Conservation (phyloP, 1,140 invertebrate genomes). For the Aradophagus sp. region DNA sequence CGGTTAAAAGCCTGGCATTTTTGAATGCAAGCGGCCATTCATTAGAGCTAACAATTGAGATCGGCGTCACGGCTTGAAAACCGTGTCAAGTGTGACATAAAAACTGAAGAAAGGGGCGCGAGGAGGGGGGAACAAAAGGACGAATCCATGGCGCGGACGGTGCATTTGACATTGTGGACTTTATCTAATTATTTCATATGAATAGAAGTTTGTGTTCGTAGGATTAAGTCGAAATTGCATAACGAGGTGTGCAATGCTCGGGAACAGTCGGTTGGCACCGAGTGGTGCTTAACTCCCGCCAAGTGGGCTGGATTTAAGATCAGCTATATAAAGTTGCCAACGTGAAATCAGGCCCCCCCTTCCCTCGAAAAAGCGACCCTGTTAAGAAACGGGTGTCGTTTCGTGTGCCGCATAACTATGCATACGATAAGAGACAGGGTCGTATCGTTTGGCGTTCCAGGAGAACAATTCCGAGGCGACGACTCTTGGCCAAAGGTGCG, state of each 20-base stretch:
- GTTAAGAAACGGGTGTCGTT: conserved; percentile 46
- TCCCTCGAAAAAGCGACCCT: conserved; percentile 25
- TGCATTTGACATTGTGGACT: conserved; percentile 14
- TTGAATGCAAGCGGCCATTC: conserved; percentile 12
- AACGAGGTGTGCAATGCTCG: conserved; percentile 28
- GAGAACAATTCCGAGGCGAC: conserved; percentile 23
- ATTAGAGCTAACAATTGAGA: conserved; percentile 30
- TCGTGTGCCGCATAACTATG: conserved; percentile 27
- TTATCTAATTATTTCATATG: conserved; percentile 45
- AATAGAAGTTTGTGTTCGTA: conserved; percentile 33
- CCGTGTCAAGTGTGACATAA: conserved; percentile 16
- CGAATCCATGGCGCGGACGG: conserved; percentile 1
- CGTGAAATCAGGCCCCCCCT: conserved; percentile 22
- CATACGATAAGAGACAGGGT: conserved; percentile 43
- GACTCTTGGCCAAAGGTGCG: conserved; percentile 30
- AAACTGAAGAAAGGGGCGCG: conserved; percentile 1
- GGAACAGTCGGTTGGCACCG: conserved; percentile 34
- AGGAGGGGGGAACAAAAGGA: too few species aligned
- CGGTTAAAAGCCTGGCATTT: conserved; percentile 14
- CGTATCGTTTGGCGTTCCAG: conserved; percentile 20
- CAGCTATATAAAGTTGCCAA: conserved; percentile 39
- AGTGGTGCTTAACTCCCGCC: conserved; percentile 40
- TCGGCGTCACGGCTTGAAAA: conserved; percentile 5
- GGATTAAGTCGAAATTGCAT: conserved; percentile 43
- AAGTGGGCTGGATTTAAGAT: conserved; percentile 49